Base-by-base conservation (phyloP, 2,113 vertebrate genomes). In the Scartelaos histophorus region DNA sequence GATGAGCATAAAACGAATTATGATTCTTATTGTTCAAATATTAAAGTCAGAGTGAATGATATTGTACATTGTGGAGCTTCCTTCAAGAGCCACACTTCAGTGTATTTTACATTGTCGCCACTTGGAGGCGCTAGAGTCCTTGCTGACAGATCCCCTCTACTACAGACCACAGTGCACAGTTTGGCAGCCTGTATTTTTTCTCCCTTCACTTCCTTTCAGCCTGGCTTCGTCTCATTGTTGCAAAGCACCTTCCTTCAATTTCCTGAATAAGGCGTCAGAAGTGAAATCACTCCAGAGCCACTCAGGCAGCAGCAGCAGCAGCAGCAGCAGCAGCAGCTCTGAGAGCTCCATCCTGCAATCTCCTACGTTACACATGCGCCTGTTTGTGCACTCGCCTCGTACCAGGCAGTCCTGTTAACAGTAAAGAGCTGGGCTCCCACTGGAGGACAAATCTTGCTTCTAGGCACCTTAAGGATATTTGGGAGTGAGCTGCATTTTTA, bases 51-150 rank as follows among this genome's bases (percentile, higher is more conserved):
- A 29, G 38, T 11, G 0, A 10, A 43, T 43, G 7, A 43, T 43
- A 43, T 6, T 10, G 38, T 10, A 43, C 38, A 43, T 21, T 29
- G n/a, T n/a, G n/a, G n/a, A n/a, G n/a, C 29, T 29, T 29, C 29
- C 29, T 29, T 4, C 4, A 29, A 29, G 29, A 29, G 29, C 29
- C 29, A 29, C 29, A 4, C 4, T 29, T 54, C 51, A 54, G 51
- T n/a, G 47, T 17, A 5, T 49, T 47, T 51, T 6, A 51, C 1
- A 19, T 7, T 75, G 58, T 79, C 77, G 62, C 90, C 89, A 91
- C 86, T 70, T 65, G 15, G 87, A 53, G 89, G 84, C 45, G 67
- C 87, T 88, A 60, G 57, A 71, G 74, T 38, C 16, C 17, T 64
- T 34, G 25, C 29, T 54, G 70, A 80, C 67, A 69, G 43, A 64